phyloP scores from a whole-genome alignment of 1,140 invertebrate genomes.

The Lordiphosa stackelbergi region DNA sequence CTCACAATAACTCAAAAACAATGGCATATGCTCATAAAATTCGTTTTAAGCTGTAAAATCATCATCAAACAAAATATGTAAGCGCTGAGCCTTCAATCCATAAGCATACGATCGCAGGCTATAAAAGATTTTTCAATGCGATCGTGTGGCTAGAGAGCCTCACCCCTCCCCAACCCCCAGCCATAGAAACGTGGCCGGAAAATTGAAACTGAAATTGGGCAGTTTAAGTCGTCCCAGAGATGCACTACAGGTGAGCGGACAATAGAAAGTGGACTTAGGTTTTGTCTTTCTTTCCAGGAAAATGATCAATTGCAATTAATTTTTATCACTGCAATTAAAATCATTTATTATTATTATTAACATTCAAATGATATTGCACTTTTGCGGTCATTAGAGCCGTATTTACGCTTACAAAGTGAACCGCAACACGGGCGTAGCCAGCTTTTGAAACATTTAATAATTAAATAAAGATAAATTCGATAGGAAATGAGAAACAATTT shows the following conservation, averaged over 20 bases:
- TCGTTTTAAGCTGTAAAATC: conserved; percentile 77
- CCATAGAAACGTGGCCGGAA: conserved; percentile 47
- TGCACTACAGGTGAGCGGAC: conserved; percentile 35
- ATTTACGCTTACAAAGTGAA: too few relatives aligned
- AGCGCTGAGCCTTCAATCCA: conserved; percentile 49
- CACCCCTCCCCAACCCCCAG: conserved; percentile 4
- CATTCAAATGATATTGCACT: too few relatives aligned
- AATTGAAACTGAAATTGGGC: conserved; percentile 28
- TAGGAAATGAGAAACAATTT: too few relatives aligned
- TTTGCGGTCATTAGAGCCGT: too few relatives aligned
- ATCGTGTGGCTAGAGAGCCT: conserved; percentile 40
- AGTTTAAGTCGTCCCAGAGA: conserved; percentile 31
- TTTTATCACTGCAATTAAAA: too few relatives aligned
- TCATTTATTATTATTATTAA: too few relatives aligned
- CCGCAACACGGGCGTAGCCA: too few relatives aligned
- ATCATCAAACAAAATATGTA: conserved; percentile 76
- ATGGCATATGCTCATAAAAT: conserved; percentile 76
- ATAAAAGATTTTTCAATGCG: conserved; percentile 63
- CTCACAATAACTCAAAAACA: conserved; percentile 77
- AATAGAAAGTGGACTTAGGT: not conserved
- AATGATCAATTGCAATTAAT: too few relatives aligned
- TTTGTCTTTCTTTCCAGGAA: not conserved
- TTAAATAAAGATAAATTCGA: too few relatives aligned
- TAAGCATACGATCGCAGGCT: conserved; percentile 46
- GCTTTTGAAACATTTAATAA: too few relatives aligned